These are phyloP conservation scores for Meloidogyne floridensis DNA, from an alignment of 1,140 invertebrate species.

Conservation along the genomic window DNA sequence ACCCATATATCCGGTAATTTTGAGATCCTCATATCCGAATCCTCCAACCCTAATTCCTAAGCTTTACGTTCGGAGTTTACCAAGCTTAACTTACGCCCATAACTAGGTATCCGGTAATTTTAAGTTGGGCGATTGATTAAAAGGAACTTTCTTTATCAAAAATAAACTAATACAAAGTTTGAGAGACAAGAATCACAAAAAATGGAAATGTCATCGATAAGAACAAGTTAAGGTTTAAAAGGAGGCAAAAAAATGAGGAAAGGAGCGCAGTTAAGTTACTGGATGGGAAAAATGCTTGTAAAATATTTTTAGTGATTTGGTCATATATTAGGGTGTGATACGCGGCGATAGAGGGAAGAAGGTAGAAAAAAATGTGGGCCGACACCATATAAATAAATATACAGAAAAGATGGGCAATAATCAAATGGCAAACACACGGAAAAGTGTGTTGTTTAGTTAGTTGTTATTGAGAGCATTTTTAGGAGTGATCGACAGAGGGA, in stretches of 20 bases:
- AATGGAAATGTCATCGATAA: too few relatives aligned
- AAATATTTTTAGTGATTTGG: background rate
- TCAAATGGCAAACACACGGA: background rate
- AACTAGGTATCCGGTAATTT: too few relatives aligned
- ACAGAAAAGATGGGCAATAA: conserved; percentile 1
- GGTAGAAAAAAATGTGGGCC: background rate
- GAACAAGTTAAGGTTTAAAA: background rate
- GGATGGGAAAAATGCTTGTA: background rate
- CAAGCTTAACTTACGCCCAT: too few relatives aligned
- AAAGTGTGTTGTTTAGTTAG: conserved; percentile 9
- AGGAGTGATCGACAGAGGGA: background rate
- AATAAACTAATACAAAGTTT: too few relatives aligned
- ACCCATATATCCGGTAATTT: too few relatives aligned
- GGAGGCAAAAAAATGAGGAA: background rate
- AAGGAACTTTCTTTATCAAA: too few relatives aligned
- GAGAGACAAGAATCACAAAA: too few relatives aligned
- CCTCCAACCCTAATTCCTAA: too few relatives aligned
- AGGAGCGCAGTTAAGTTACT: background rate
- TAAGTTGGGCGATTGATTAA: too few relatives aligned
- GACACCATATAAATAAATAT: background rate
- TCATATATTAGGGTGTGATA: background rate
- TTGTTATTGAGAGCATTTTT: conserved; percentile 1
- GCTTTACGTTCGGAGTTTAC: too few relatives aligned
- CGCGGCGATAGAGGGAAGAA: background rate
- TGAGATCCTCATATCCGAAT: too few relatives aligned